phyloP scores from a whole-genome alignment of 2,113 vertebrate species.

The Hippocampus comes region DNA sequence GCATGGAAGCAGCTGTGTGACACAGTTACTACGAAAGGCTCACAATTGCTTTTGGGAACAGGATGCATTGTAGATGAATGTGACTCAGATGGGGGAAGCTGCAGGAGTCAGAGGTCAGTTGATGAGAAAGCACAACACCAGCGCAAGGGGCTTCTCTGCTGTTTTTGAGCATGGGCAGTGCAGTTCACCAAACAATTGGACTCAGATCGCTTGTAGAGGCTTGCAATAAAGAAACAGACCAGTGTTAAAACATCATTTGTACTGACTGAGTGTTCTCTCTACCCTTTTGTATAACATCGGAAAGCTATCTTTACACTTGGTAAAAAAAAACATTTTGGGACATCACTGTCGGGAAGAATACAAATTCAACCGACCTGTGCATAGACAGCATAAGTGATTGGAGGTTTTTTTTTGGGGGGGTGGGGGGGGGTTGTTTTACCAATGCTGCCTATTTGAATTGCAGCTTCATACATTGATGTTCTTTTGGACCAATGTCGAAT shows the following conservation, averaged over 20 bases:
- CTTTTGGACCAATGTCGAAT: no score
- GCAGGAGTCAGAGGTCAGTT: constrained; percentile 40
- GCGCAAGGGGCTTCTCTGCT: constrained; percentile 12
- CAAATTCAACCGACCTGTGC: no score
- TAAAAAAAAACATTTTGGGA: no score
- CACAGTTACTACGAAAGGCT: constrained; percentile 26
- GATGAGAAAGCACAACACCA: constrained; percentile 58
- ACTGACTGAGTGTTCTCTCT: no score
- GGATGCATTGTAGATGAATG: constrained; percentile 52
- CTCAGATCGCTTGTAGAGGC: neutral
- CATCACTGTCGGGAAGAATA: no score
- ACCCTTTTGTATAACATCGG: no score
- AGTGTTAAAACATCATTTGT: neutral
- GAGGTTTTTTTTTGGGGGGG: no score
- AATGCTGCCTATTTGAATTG: no score
- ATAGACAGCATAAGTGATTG: no score
- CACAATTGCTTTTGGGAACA: constrained; percentile 26
- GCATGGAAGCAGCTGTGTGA: constrained; percentile 12
- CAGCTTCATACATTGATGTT: no score
- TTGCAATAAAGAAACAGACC: neutral
- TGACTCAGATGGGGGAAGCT: constrained; percentile 47
- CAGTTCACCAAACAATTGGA: constrained; percentile 42
- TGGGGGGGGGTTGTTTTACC: no score
- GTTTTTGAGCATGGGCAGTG: constrained; percentile 54
- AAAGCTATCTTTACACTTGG: no score